Evolutionary conservation across 2,797 vertebrate genomes (phyloP).

Genomic region (Synaphobranchus kaupii): DNA sequence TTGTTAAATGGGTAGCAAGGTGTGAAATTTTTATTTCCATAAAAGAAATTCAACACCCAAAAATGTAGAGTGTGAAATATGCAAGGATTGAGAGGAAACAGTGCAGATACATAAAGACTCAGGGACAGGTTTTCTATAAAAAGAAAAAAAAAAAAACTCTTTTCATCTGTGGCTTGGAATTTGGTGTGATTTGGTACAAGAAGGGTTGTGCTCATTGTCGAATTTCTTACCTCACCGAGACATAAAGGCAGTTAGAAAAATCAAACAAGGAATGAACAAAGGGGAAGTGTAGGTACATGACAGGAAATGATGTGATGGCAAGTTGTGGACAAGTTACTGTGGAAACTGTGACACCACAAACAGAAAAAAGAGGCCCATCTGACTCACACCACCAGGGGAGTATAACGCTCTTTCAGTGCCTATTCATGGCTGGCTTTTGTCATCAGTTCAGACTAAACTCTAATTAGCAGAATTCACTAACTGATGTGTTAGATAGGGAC

Average conservation of each 20-base stretch:
- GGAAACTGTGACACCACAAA: constrained; percentile 33
- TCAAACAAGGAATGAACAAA: neutral
- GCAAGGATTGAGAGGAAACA: neutral
- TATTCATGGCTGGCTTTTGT: neutral
- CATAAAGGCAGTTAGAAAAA: neutral
- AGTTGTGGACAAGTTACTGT: constrained; percentile 21
- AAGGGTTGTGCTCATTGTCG: neutral
- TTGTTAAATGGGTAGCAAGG: neutral
- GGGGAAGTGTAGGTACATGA: constrained; percentile 34
- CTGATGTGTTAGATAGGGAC: too few species aligned
- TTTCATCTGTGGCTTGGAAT: neutral
- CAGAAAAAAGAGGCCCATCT: neutral
- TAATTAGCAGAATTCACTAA: neutral
- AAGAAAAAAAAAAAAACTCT: neutral
- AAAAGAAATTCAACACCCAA: neutral
- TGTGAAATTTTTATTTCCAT: neutral
- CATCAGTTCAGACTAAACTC: neutral
- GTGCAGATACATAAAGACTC: neutral
- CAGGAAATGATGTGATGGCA: constrained; percentile 28
- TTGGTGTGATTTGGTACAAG: neutral
- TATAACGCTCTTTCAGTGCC: neutral
- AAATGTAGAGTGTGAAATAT: neutral
- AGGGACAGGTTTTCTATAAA: neutral
- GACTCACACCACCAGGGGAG: constrained; percentile 13
- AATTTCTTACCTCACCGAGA: neutral